Conservation (phyloP, 2,888 invertebrate genomes). For the Priocnemis perturbator region DNA sequence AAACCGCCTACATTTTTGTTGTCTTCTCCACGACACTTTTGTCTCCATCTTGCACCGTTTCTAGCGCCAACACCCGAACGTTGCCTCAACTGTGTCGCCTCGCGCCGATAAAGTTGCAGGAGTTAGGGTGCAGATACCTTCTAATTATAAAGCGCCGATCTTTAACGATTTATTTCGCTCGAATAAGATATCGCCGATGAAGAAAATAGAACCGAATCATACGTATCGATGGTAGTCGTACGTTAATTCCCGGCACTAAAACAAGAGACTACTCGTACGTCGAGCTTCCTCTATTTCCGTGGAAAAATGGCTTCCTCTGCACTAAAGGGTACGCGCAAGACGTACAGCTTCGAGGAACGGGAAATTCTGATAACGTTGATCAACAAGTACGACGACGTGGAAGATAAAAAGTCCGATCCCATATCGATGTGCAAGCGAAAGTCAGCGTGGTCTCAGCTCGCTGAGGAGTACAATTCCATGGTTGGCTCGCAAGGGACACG, state of each 20-base stretch:
- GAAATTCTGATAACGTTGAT: slow-evolving; percentile 61
- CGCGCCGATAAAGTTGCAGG: too few species aligned
- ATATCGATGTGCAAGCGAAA: slow-evolving; percentile 61
- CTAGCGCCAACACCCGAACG: too few species aligned
- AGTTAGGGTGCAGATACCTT: too few species aligned
- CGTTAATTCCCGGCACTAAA: too few species aligned
- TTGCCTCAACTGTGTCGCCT: too few species aligned
- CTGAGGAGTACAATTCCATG: slow-evolving; percentile 60
- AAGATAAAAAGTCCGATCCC: slow-evolving; percentile 56
- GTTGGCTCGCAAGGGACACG: slow-evolving; percentile 58
- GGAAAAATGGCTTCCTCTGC: slow-evolving; percentile 59
- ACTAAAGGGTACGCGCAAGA: slow-evolving; percentile 62
- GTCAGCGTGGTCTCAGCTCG: slow-evolving; percentile 60
- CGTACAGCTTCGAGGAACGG: slow-evolving; percentile 64
- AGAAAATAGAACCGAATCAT: too few species aligned
- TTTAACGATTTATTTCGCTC: too few species aligned
- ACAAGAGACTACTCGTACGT: too few species aligned
- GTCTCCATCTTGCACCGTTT: too few species aligned
- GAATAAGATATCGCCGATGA: too few species aligned
- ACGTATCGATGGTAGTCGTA: too few species aligned
- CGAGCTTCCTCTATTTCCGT: slow-evolving; percentile 4
- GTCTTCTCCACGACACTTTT: slow-evolving; percentile 33
- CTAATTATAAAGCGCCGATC: too few species aligned
- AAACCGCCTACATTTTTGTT: slow-evolving; percentile 39
- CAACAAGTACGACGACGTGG: slow-evolving; percentile 58